Evolutionary conservation across 2,797 vertebrate species (phyloP).

Genomic region (Varecia variegata): DNA sequence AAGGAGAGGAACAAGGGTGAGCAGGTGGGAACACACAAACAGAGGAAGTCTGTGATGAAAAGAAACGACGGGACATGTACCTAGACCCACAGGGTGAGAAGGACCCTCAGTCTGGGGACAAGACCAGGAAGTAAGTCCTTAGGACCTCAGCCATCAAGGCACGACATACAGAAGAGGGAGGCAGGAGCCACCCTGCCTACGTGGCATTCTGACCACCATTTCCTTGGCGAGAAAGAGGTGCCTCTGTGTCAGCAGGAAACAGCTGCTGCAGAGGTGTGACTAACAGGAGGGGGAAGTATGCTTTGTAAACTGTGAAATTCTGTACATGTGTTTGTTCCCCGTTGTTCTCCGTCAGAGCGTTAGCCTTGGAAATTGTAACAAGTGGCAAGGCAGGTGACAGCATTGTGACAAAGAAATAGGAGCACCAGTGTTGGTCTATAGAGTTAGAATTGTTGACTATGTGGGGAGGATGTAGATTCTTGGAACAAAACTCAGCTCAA

Average conservation of each 20-base stretch:
- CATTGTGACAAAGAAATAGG: neutral
- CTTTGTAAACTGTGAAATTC: neutral
- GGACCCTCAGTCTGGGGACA: neutral
- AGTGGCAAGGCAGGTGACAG: neutral
- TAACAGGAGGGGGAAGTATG: neutral
- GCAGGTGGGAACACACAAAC: slow-evolving; percentile 60
- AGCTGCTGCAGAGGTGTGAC: neutral
- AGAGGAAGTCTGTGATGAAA: slow-evolving; percentile 23
- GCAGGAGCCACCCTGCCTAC: neutral
- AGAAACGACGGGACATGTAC: neutral
- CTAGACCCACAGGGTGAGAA: neutral
- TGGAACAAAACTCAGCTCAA: neutral
- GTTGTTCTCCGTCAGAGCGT: neutral
- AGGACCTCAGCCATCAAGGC: neutral
- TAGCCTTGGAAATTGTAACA: neutral
- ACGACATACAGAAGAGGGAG: neutral
- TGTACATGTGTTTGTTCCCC: neutral
- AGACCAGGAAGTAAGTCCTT: slow-evolving; percentile 28
- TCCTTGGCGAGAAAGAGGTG: slow-evolving; percentile 20
- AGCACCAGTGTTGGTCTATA: rapidly evolving
- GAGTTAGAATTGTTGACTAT: neutral
- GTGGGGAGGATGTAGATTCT: neutral
- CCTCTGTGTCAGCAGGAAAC: slow-evolving; percentile 47
- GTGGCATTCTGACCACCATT: neutral
- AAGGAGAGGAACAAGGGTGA: neutral